Conservation (phyloP, 2,797 vertebrate genomes). For the Diglossa cyanea region DNA sequence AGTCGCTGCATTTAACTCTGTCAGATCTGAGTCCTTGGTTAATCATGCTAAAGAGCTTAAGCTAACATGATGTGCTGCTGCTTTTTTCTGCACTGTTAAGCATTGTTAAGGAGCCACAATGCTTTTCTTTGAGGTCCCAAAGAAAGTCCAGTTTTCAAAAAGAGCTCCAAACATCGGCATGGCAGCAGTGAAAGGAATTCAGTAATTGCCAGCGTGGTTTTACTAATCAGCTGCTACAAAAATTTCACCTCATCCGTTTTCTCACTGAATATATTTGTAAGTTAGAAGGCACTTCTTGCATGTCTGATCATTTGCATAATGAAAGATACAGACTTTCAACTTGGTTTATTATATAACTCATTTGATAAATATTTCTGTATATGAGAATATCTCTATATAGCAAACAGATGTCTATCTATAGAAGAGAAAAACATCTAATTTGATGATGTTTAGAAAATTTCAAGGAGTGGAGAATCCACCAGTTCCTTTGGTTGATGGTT, state of each 20-base stretch:
- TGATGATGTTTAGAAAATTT: background rate
- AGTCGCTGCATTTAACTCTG: conserved; percentile 26
- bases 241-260: background rate
- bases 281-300: background rate
- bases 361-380: background rate
- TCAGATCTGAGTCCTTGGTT: background rate
- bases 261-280: background rate
- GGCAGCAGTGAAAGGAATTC: background rate
- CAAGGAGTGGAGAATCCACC: background rate
- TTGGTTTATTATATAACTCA: background rate
- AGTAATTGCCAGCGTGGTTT: background rate
- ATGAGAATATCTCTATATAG: background rate
- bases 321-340: background rate
- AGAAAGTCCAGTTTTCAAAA: background rate
- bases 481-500: background rate
- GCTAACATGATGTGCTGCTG: background rate
- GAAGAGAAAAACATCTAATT: background rate
- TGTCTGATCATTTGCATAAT: background rate
- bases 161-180: background rate
- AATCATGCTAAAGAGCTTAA: conserved; percentile 10
- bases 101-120: background rate
- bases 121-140: background rate
- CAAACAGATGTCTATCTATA: background rate
- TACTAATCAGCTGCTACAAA: background rate
- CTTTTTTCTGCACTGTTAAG: background rate